Evolutionary conservation across 2,888 invertebrate species (phyloP), one percentile per base, ranked within the genome.

Genomic region (Melitaea athalia): DNA sequence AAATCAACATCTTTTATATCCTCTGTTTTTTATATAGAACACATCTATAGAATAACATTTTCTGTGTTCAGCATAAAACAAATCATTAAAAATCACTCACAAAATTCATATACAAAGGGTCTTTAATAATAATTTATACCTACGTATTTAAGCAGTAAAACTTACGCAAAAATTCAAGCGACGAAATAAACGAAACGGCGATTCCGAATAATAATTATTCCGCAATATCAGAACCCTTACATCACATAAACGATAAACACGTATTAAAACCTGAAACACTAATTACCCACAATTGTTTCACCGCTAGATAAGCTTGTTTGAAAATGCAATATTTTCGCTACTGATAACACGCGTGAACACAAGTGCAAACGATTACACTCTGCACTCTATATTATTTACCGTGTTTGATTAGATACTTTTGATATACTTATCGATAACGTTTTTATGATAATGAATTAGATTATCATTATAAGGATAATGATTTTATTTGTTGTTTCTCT

Each of bases 331-430:
- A 81, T 79, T 81, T 79, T 78, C 64, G 75, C 74, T 72, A 55
- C 72, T 74, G 81, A 84, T 84, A 84, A 84, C 78, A 76, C 78
- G 74, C 72, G 68, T 75, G 73, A 72, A 77, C 74, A 74, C 75
- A 71, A 77, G 75, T 74, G 76, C 75, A 72, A 70, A 71, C 76
- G 74, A 75, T 67, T 70, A 70, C 70, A 77, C 75, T 87, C 84
- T 87, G 87, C 85, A 86, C 69, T 76, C 76, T 74, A 80, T 76
- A 80, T 76, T 84, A 85, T 86, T 88, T 86, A 86, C 87, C 83
- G 84, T 86, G 87, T 85, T 82, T 15, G 57, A 57, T 57, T 84
- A 86, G 85, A 86, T 85, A 81, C n/a, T 3, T 12, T 55, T 69
- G 73, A 75, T 74, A 77, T 7, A 63, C 62, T 68, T 80, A 79